These are phyloP conservation scores for Hepsetus odoe DNA, from an alignment of 2,113 vertebrate species.

Conservation along the genomic window DNA sequence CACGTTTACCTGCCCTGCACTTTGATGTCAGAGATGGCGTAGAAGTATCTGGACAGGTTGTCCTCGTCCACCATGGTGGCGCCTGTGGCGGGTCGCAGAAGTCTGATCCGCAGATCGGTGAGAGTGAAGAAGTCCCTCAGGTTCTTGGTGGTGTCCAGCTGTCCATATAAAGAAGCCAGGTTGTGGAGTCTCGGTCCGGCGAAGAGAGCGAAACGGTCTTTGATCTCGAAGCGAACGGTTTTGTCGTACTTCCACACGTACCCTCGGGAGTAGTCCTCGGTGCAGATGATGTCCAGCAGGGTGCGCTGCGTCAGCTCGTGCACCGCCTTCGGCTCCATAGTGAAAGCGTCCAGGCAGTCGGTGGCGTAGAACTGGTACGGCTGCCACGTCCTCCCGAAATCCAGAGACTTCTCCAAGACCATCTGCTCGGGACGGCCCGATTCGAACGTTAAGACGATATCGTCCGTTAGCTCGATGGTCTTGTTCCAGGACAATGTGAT, in stretches of 20 bases:
- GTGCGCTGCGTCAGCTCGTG: constrained; percentile 90
- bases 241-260: constrained; percentile 95
- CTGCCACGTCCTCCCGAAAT: constrained; percentile 95
- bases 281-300: constrained; percentile 97
- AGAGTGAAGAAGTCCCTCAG: constrained; percentile 98
- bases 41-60: constrained; percentile 95
- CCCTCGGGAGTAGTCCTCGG: constrained; percentile 95
- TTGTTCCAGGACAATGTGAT: constrained; percentile 98
- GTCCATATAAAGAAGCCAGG: constrained; percentile 97
- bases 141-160: constrained; percentile 97
- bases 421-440: constrained; percentile 96
- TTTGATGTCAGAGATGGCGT: constrained; percentile 97
- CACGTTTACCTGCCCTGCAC: constrained; percentile 89
- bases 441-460: constrained; percentile 96
- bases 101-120: constrained; percentile 92
- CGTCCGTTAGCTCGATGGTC: constrained; percentile 96
- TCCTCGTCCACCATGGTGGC: constrained; percentile 93
- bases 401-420: constrained; percentile 96
- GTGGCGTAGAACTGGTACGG: constrained; percentile 98
- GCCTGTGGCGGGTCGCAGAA: constrained; percentile 92
- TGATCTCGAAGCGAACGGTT: constrained; percentile 97
- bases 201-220: constrained; percentile 96
- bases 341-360: constrained; percentile 95
- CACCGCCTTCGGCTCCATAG: constrained; percentile 96
- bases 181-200: constrained; percentile 94